A percentile compares a stretch with the other conserved stretches of the same genome.
Conservation (phyloP, 2,797 vertebrate species). For the Sebastes trivittatus region DNA sequence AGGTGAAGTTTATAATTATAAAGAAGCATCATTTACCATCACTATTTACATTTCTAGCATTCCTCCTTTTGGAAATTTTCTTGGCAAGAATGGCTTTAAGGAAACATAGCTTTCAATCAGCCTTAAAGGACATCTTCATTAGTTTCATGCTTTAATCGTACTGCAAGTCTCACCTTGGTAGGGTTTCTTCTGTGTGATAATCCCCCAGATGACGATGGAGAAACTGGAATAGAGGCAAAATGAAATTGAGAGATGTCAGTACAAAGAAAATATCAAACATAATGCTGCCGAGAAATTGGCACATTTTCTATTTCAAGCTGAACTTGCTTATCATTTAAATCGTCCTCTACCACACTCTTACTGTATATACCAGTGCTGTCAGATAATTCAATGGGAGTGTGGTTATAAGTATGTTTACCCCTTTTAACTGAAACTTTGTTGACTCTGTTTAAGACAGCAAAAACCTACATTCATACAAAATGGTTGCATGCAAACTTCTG, state of each 20-base stretch:
- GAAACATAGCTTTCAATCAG: not conserved
- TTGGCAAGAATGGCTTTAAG: not conserved
- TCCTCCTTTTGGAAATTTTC: not conserved
- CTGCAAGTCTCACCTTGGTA: conserved; percentile 88
- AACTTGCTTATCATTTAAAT: not conserved
- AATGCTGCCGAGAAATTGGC: not conserved
- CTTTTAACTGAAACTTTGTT: not conserved
- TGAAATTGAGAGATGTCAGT: not conserved
- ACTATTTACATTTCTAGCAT: not conserved
- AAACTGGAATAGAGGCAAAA: conserved; percentile 82
- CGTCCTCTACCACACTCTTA: accelerated
- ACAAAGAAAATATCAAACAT: not conserved
- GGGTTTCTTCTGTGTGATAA: conserved; percentile 97
- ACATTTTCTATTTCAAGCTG: not conserved
- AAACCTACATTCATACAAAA: not conserved
- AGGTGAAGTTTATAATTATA: not conserved
- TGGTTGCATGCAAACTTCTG: not conserved
- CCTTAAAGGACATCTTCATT: not conserved
- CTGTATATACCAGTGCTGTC: not conserved
- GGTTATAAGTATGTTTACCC: not conserved
- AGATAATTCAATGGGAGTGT: not conserved
- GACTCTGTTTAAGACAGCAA: no score
- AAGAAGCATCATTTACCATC: not conserved
- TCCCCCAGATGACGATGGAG: conserved; percentile 95
- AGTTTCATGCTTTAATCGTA: not conserved